These are phyloP conservation scores for Trachelus troglodyta DNA, from an alignment of 2,888 invertebrate species.

Conservation along the genomic window DNA sequence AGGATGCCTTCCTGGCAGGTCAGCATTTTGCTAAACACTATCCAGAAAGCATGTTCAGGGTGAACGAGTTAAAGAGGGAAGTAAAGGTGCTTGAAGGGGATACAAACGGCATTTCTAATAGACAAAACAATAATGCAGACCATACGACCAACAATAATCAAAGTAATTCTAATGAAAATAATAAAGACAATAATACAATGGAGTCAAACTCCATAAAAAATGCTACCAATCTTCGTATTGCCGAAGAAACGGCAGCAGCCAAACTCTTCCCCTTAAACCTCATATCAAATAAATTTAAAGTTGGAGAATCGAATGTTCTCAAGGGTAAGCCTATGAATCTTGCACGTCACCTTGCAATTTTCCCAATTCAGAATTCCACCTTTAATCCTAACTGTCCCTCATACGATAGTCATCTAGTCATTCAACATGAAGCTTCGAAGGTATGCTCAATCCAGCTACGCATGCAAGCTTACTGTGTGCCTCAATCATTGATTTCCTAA, in stretches of 20 bases:
- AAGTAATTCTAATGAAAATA: constrained; percentile 11
- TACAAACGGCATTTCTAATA: constrained; percentile 14
- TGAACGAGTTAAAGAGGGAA: constrained; percentile 65
- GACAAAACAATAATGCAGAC: constrained; percentile 20
- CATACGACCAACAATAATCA: constrained; percentile 17
- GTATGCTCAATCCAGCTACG: not conserved
- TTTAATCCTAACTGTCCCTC: not conserved
- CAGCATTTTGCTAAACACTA: constrained; percentile 79
- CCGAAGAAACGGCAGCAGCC: constrained; percentile 57
- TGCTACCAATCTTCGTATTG: constrained; percentile 26
- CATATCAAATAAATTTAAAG: constrained; percentile 54
- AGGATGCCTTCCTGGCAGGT: constrained; percentile 73
- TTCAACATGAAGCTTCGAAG: not conserved
- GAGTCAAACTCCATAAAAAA: not conserved
- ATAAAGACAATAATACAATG: constrained; percentile 12
- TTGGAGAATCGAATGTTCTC: constrained; percentile 43
- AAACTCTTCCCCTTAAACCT: constrained; percentile 58
- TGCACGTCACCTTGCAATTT: not conserved
- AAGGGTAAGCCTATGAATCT: constrained; percentile 44
- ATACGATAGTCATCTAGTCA: not conserved
- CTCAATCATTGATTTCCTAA: constrained; percentile 3
- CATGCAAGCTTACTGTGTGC: not conserved
- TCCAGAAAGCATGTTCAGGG: constrained; percentile 66
- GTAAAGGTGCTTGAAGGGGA: constrained; percentile 50
- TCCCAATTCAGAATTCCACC: not conserved